Percentiles rank a stretch among this genome's conserved stretches.
These are phyloP conservation scores for Speoplatyrhinus poulsoni DNA, from an alignment of 2,113 vertebrate genomes.

Conservation along the genomic window DNA sequence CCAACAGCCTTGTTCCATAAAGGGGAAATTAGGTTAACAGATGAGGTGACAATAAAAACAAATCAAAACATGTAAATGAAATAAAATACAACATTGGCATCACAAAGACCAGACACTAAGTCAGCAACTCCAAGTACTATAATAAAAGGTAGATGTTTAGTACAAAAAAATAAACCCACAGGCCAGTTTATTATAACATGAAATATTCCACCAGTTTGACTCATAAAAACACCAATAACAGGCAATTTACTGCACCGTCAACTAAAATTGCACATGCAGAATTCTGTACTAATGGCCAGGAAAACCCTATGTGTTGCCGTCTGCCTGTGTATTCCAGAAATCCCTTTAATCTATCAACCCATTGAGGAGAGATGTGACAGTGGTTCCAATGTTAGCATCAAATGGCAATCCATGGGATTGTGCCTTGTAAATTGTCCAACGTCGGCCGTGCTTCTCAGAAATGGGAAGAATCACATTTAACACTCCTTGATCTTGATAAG, in stretches of 20 bases:
- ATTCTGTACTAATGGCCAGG: too few species aligned
- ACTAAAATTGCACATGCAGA: too few species aligned
- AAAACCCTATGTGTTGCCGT: background rate
- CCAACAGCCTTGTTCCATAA: constrained; percentile 9
- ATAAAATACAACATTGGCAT: background rate
- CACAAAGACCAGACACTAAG: background rate
- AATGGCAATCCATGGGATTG: constrained; percentile 49
- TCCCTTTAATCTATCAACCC: constrained; percentile 38
- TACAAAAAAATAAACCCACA: too few species aligned
- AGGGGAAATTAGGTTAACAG: constrained; percentile 16
- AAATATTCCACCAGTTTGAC: too few species aligned
- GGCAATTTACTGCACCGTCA: too few species aligned
- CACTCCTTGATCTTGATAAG: background rate
- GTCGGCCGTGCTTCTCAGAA: too few species aligned
- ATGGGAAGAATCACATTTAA: background rate
- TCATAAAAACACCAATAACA: too few species aligned
- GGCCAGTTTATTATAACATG: too few species aligned
- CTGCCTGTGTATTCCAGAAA: constrained; percentile 20
- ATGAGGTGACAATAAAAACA: constrained; percentile 6
- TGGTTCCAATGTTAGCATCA: constrained; percentile 15
- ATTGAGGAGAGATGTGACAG: background rate
- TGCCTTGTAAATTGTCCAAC: constrained; percentile 12
- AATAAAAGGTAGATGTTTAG: too few species aligned
- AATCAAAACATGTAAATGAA: too few species aligned
- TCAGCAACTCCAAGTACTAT: constrained; percentile 4